Base-by-base conservation (phyloP, 2,113 vertebrate genomes). In the Herpailurus yagouaroundi region DNA sequence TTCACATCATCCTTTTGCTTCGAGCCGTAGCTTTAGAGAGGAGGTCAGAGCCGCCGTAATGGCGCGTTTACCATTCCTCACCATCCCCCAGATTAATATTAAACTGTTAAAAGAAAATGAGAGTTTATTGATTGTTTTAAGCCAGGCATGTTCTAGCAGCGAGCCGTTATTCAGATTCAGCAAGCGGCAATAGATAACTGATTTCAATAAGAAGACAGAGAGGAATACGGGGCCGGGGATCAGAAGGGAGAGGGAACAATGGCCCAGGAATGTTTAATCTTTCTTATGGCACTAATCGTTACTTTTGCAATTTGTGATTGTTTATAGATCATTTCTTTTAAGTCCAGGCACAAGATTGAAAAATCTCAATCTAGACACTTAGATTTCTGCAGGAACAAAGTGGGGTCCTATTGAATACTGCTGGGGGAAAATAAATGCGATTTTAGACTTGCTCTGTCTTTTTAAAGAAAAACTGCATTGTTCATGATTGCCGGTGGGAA, bases 81-180 rank as follows among this genome's bases (percentile, higher is more conserved):
- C 99, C 99, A 98, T 99, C 98, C 99, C 98, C 98, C 99, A 99
- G 99, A 99, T 99, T 99, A 99, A 99, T 99, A 99, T 99, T 99
- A 99, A 99, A 99, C 99, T 99, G 99, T 99, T 99, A 99, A 99
- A 99, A 99, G 99, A 99, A 99, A 99, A 99, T 99, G 99, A 99
- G 99, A 99, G 99, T 99, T 99, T 99, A 99, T 99, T 99, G 99
- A 99, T 99, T 99, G 99, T 99, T 99, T 99, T 99, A 99, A 99
- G 99, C 99, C 98, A 98, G 99, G 99, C 99, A 99, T 99, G 99
- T 99, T 99, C 98, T 98, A 99, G 99, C 99, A 98, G 98, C 97
- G 98, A 99, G 99, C 98, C 74, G 98, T 99, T 99, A 99, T 99
- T 99, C 99, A 99, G 99, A 99, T 99, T 99, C 99, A 98, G 98